Base-by-base conservation (phyloP, 1,140 invertebrate genomes). In the Lasioglossum albipes region DNA sequence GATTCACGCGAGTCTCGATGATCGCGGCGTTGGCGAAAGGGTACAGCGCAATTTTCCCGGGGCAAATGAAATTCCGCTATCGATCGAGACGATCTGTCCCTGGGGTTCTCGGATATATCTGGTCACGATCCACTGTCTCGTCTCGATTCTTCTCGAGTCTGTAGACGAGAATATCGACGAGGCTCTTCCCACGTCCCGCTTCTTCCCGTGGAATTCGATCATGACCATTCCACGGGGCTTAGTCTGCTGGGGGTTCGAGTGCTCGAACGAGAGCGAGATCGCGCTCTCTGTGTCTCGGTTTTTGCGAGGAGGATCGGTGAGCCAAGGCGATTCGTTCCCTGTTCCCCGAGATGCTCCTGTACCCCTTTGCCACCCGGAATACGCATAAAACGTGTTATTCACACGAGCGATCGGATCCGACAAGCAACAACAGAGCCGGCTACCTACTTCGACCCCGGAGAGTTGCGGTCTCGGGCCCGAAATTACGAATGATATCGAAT, bases 401-500 rank as follows among this genome's bases (percentile, higher is more conserved):
- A 49, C 80, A 83, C 57, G 76, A 72, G 72, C 61, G 62, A 64
- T 70, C 65, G 54, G 66, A 42, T 0, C 41, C 69, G 31, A 41
- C 52, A 27, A 36, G 31, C 57, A 36, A 36, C 42, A 10, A 49
- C 36, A 16, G 20, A 45, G 36, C 52, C 64, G 36, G 78, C 27
- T 31, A 42, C 62, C 71, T 57, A 66, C 74, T 62, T 62, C 61
- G 57, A 64, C 59, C 54, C 68, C 27, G 45, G 52, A 45, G 82
- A 82, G 83, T 79, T 88, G 83, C 87, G 86, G 87, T 87, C 87
- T 83, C 68, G 75, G 72, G 64, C n/a, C 65, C 78, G 54, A 88
- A 90, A 92, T 90, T 88, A 88, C 89, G 74, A 91, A 90, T 91
- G 87, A 92, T 91, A 93, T 92, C 88, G 90, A 93, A 93, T 90